Conservation (phyloP, 2,797 vertebrate genomes). For the Falco novaeseelandiae region DNA sequence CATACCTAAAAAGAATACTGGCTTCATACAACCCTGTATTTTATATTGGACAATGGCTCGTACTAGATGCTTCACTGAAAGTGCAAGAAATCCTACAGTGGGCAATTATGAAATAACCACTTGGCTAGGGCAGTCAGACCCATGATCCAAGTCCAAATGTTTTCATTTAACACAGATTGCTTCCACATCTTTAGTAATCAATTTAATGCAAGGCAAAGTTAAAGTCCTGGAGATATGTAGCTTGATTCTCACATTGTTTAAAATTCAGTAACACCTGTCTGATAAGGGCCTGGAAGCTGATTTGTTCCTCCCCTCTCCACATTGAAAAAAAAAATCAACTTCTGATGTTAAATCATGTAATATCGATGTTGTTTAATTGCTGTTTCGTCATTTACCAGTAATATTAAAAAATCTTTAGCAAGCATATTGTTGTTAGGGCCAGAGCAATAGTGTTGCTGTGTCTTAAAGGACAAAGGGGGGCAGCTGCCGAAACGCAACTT, state of each 20-base stretch:
- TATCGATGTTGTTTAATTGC: background rate
- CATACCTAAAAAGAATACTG: background rate
- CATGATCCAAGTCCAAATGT: conserved; percentile 45
- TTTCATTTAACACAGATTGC: conserved; percentile 48
- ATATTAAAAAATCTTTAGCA: background rate
- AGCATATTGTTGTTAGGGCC: background rate
- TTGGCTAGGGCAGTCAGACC: background rate
- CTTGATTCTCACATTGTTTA: background rate
- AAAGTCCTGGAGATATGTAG: conserved; percentile 18
- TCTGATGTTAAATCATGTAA: background rate
- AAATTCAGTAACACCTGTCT: background rate
- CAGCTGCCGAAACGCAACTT: background rate
- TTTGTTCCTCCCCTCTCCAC: background rate
- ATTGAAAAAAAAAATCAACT: background rate
- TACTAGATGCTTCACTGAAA: background rate
- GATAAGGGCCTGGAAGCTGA: background rate
- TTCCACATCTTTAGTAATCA: conserved; percentile 45
- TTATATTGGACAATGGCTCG: background rate
- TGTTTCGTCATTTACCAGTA: background rate
- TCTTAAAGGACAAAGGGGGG: background rate
- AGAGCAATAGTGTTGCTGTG: background rate
- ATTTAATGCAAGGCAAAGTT: conserved; percentile 31
- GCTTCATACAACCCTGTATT: background rate
- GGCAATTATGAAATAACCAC: conserved; percentile 20
- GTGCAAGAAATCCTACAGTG: conserved; percentile 5